These are phyloP conservation scores for Rosalia funebris DNA, from an alignment of 2,888 invertebrate genomes.

Conservation along the genomic window DNA sequence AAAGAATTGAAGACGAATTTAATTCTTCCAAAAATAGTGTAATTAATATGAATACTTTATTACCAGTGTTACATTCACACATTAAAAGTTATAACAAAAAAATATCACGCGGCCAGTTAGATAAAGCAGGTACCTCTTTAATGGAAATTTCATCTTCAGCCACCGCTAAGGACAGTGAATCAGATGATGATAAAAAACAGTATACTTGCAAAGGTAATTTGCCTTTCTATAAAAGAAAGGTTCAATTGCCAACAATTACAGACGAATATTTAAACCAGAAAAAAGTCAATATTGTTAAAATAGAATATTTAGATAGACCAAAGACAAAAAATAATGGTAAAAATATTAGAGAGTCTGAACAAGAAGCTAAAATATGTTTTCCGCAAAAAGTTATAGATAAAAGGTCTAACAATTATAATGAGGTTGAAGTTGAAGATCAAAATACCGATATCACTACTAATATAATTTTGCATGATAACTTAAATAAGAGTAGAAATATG, in stretches of 20 bases:
- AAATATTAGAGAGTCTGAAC: too few relatives aligned
- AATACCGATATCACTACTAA: too few relatives aligned
- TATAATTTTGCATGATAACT: too few relatives aligned
- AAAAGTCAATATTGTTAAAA: constrained; percentile 37
- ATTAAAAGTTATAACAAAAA: constrained; percentile 1
- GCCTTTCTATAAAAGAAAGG: constrained; percentile 2
- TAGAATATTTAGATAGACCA: constrained; percentile 31
- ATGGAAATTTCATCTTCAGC: not conserved
- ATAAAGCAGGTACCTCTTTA: not conserved
- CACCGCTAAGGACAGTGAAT: not conserved
- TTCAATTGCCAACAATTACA: constrained; percentile 27
- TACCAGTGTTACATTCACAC: constrained; percentile 8
- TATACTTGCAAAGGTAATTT: constrained; percentile 9
- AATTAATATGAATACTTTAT: not conserved
- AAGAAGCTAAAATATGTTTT: too few relatives aligned
- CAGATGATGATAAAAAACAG: not conserved
- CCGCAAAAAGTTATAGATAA: too few relatives aligned
- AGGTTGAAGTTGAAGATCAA: too few relatives aligned
- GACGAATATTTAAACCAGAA: constrained; percentile 35
- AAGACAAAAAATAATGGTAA: too few relatives aligned
- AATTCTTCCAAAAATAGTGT: not conserved
- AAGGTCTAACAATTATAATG: too few relatives aligned
- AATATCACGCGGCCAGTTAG: not conserved
- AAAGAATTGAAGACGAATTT: too few relatives aligned
- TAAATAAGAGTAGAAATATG: too few relatives aligned